Evolutionary conservation across 2,888 invertebrate species (phyloP).

Genomic region (Tetrapedia diversipes): DNA sequence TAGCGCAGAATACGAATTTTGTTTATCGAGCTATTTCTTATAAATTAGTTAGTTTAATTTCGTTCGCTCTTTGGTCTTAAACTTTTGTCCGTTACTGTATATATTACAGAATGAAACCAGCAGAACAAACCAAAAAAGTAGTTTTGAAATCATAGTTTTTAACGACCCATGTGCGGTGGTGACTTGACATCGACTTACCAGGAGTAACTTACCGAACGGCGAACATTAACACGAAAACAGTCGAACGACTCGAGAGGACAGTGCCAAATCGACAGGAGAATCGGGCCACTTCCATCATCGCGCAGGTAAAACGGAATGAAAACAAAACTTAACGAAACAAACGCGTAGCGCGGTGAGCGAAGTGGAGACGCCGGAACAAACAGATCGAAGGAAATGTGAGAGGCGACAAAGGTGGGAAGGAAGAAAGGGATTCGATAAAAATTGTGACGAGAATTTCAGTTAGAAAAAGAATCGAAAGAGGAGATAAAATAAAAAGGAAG

Average conservation of each 20-base stretch:
- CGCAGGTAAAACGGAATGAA: background rate
- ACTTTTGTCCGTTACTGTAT: too few relatives aligned
- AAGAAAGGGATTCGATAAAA: background rate
- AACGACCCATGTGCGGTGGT: constrained; percentile 35
- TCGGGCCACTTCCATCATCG: too few relatives aligned
- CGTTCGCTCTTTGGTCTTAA: too few relatives aligned
- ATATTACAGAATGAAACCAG: too few relatives aligned
- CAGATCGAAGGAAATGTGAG: background rate
- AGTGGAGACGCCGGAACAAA: background rate
- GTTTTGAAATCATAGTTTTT: constrained; percentile 67
- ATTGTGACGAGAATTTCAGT: constrained; percentile 12
- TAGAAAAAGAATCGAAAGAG: background rate
- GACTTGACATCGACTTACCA: background rate
- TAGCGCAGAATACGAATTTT: too few relatives aligned
- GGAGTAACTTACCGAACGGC: background rate
- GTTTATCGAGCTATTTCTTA: too few relatives aligned
- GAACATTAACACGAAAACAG: background rate
- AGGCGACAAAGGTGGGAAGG: background rate
- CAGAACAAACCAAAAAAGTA: too few relatives aligned
- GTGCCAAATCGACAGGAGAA: too few relatives aligned
- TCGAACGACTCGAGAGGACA: background rate
- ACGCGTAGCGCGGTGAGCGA: too few relatives aligned
- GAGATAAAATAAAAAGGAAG: background rate
- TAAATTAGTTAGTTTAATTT: too few relatives aligned
- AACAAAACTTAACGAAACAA: background rate